These are phyloP conservation scores for Gadopsis marmoratus DNA, from an alignment of 2,797 vertebrate species.

Conservation along the genomic window DNA sequence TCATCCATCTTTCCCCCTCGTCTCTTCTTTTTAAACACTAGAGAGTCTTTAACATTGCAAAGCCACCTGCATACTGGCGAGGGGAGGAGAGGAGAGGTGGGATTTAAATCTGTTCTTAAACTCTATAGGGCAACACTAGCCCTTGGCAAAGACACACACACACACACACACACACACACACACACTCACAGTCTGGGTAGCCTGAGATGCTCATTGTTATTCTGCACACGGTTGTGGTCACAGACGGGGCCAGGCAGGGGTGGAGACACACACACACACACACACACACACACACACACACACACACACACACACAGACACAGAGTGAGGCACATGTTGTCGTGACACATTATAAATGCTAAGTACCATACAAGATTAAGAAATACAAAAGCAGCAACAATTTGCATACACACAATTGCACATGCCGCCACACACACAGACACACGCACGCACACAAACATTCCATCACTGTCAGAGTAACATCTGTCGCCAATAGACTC, in stretches of 20 bases:
- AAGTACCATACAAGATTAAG: slow-evolving; percentile 70
- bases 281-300: slow-evolving; percentile 36
- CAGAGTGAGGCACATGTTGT: slow-evolving; percentile 40
- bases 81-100: slow-evolving; percentile 25
- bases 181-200: slow-evolving; percentile 43
- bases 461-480: slow-evolving; percentile 67
- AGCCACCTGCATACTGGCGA: background rate
- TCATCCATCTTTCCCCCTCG: background rate
- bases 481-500: slow-evolving; percentile 67
- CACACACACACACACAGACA: slow-evolving; percentile 31
- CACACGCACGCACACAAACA: slow-evolving; percentile 12
- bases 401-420: slow-evolving; percentile 67
- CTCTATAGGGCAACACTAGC: slow-evolving; percentile 63
- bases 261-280: slow-evolving; percentile 32
- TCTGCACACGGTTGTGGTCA: slow-evolving; percentile 81
- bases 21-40: background rate
- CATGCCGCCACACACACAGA: slow-evolving; percentile 2
- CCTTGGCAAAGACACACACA: slow-evolving; percentile 51
- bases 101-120: slow-evolving; percentile 64
- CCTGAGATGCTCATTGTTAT: slow-evolving; percentile 85
- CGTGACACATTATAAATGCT: slow-evolving; percentile 71
- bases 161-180: slow-evolving; percentile 25
- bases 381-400: slow-evolving; percentile 66
- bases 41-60: background rate
- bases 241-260: slow-evolving; percentile 73